Percentiles rank a stretch among this genome's conserved stretches.
Conservation (phyloP, 2,888 invertebrate species). For the Sycophila texana region DNA sequence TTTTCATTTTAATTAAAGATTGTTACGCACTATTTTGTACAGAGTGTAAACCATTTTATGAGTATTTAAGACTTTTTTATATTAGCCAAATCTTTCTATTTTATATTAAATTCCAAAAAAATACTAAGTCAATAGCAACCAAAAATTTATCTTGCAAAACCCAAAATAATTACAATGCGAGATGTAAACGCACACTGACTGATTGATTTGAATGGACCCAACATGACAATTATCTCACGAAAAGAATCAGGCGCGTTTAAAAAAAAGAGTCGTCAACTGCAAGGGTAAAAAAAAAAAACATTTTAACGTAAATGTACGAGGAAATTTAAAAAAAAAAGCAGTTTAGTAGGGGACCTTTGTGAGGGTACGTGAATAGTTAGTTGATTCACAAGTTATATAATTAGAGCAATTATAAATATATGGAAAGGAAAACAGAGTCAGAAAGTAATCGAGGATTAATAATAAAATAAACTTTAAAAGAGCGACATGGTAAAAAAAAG, state of each 20-base stretch:
- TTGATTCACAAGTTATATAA: conserved; percentile 51
- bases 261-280: conserved; percentile 25
- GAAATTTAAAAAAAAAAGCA: conserved; percentile 44
- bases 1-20: conserved; percentile 33
- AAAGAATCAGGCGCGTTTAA: conserved; percentile 30
- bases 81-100: conserved; percentile 53
- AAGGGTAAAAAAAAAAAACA: conserved; percentile 28
- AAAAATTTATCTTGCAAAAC: conserved; percentile 52
- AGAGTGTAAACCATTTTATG: conserved; percentile 42
- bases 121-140: conserved; percentile 58
- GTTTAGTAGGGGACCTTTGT: conserved; percentile 49
- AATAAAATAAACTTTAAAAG: conserved; percentile 30
- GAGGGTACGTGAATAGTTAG: conserved; percentile 53
- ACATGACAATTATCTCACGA: conserved; percentile 27
- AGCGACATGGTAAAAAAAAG: conserved; percentile 33
- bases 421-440: conserved; percentile 37
- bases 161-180: conserved; percentile 44
- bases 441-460: conserved; percentile 46
- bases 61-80: conserved; percentile 53
- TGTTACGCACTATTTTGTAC: conserved; percentile 49
- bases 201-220: conserved; percentile 51
- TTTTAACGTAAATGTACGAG: conserved; percentile 22
- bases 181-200: conserved; percentile 54
- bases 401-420: conserved; percentile 54
- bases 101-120: conserved; percentile 47